These are phyloP conservation scores for Tenthredo livida DNA, from an alignment of 2,888 invertebrate genomes.

Conservation along the genomic window DNA sequence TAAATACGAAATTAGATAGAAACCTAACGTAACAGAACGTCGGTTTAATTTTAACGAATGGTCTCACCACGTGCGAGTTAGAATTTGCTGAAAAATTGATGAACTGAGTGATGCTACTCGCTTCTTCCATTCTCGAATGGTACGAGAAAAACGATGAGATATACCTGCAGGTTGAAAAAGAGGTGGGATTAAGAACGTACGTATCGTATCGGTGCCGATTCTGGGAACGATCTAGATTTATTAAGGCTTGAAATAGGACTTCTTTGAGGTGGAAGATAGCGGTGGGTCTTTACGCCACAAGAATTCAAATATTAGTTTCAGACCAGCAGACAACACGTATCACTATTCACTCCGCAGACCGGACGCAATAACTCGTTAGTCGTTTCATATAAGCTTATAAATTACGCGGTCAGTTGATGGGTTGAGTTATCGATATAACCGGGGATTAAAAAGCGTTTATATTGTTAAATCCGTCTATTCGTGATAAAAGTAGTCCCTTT, in stretches of 20 bases:
- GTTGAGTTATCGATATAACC: slow-evolving; percentile 31
- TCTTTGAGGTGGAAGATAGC: background rate
- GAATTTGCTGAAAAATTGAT: slow-evolving; percentile 36
- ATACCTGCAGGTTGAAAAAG: too few species aligned
- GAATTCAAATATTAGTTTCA: slow-evolving; percentile 24
- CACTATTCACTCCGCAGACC: background rate
- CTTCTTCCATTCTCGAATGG: background rate
- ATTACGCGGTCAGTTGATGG: slow-evolving; percentile 20
- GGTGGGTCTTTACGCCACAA: slow-evolving; percentile 11
- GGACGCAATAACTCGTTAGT: slow-evolving; percentile 50
- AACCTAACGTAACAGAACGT: slow-evolving; percentile 4
- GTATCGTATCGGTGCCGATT: slow-evolving; percentile 12
- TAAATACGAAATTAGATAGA: slow-evolving; percentile 3
- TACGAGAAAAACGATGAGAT: background rate
- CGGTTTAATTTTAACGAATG: slow-evolving; percentile 29
- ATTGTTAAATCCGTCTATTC: background rate
- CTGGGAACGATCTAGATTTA: background rate
- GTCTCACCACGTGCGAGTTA: background rate
- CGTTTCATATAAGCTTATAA: slow-evolving; percentile 47
- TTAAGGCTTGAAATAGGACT: background rate
- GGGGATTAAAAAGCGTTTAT: background rate
- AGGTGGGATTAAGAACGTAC: slow-evolving; percentile 14
- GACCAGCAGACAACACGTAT: background rate
- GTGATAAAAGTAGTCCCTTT: background rate
- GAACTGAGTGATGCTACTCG: background rate